Evolutionary conservation across 2,888 invertebrate genomes (phyloP).

Genomic region (Tenodera sinensis): DNA sequence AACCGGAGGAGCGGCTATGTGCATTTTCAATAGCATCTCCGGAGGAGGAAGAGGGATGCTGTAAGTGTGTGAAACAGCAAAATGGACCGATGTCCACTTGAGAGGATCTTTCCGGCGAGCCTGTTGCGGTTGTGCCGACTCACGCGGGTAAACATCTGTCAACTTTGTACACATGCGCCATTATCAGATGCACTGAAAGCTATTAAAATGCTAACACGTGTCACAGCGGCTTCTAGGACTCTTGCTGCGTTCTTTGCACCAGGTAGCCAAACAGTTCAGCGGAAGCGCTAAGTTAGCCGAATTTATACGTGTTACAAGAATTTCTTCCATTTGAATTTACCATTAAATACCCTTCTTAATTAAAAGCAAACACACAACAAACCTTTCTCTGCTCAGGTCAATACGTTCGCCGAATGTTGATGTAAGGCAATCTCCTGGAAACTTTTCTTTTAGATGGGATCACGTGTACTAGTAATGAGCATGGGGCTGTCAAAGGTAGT

Average conservation of each 20-base stretch:
- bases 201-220: background rate
- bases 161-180: background rate
- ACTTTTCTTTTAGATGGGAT: too few relatives aligned
- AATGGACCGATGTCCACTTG: background rate
- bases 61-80: background rate
- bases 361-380: too few relatives aligned
- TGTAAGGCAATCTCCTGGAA: too few relatives aligned
- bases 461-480: too few relatives aligned
- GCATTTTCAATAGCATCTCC: background rate
- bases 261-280: background rate
- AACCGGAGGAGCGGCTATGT: background rate
- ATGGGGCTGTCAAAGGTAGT: too few relatives aligned
- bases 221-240: background rate
- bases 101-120: background rate
- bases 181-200: background rate
- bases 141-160: background rate
- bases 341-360: too few relatives aligned
- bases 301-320: too few relatives aligned
- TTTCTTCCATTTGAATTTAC: too few relatives aligned
- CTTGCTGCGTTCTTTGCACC: background rate
- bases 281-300: too few relatives aligned
- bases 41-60: background rate
- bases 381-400: too few relatives aligned
- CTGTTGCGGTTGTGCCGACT: background rate
- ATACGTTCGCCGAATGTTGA: too few relatives aligned